Base-by-base conservation (phyloP, 2,888 invertebrate genomes). In the Litoditis marina region DNA sequence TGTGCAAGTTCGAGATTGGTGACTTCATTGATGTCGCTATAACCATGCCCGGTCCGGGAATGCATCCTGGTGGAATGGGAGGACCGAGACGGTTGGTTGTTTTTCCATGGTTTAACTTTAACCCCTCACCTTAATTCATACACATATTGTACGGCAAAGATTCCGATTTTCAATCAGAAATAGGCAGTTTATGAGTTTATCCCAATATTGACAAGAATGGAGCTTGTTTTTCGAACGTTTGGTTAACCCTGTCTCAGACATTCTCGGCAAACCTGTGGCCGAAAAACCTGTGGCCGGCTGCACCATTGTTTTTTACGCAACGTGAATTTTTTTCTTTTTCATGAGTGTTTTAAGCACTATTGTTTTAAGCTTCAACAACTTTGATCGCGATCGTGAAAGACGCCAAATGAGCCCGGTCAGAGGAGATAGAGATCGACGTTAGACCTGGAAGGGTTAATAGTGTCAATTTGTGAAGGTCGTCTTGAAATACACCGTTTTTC, bases 1-100 rank as follows among this genome's bases (percentile, higher is more conserved):
- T 82, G 61, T 84, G 84, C 78, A 87, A 93, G 80, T 94, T 98
- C 83, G 90, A 90, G 78, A 92, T 98, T 80, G 98, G 98, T 0
- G 95, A 95, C 84, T 98, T 92, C 84, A 87, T 98, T 84, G 96
- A 98, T 84, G 95, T 99, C 78, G 92, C 94, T 6, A 94, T 96
- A 49, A 84, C 84, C 3, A 83, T 84, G 36, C 85, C 85, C 11
- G 78, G 78, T 51, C 19, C 31, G 19, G 25, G 58, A 55, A 31
- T 59, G 66, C 8, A 63, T 61, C 63, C 36, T 36, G 13, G 7
- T 7, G 42, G 42, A 42, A 42, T 42, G 42, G 42, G 42, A 8
- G 54, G 54, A 31, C 54, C 34, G 28, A 19, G 54, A 8, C 54
- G 54, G 54, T 54, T 16, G n/a, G 42, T 36, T 11, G n/a, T n/a